Evolutionary conservation across 2,888 invertebrate genomes (phyloP).

Genomic region (Plagiodera versicolora): DNA sequence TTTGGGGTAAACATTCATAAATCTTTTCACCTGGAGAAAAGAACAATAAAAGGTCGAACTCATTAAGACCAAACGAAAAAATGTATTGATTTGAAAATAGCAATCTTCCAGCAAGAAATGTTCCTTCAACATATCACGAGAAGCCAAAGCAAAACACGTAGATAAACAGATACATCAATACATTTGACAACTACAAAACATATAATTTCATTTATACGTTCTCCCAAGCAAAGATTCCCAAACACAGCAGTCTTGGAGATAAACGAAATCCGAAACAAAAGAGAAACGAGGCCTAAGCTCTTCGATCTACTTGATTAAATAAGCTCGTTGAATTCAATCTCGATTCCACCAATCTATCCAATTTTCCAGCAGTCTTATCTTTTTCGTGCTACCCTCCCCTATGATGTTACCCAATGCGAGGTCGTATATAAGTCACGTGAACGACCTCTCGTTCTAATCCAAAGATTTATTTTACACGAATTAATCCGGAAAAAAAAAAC

Average conservation of each 20-base stretch:
- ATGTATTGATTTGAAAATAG: neutral
- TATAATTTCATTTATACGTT: conserved; percentile 29
- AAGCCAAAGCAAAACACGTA: neutral
- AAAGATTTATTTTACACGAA: conserved; percentile 46
- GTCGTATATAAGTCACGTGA: conserved; percentile 47
- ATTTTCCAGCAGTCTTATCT: conserved; percentile 55
- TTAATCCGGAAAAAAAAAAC: conserved; percentile 28
- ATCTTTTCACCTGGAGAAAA: too few species aligned
- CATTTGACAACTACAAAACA: conserved; percentile 32
- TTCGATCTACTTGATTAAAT: conserved; percentile 50
- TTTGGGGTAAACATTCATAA: too few species aligned
- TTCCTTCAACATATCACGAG: too few species aligned
- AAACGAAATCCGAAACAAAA: conserved; percentile 47
- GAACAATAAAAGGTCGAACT: too few species aligned
- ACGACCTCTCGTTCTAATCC: conserved; percentile 38
- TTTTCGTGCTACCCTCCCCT: conserved; percentile 49
- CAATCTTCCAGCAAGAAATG: neutral
- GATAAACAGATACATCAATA: conserved; percentile 23
- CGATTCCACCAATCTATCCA: conserved; percentile 52
- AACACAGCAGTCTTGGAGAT: conserved; percentile 58
- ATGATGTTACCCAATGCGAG: conserved; percentile 50
- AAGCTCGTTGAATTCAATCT: conserved; percentile 55
- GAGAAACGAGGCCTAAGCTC: conserved; percentile 30
- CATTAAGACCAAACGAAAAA: too few species aligned
- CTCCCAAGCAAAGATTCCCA: conserved; percentile 25